Evolutionary conservation across 1,140 invertebrate genomes (phyloP).

Genomic region (Campoletis sonorensis): DNA sequence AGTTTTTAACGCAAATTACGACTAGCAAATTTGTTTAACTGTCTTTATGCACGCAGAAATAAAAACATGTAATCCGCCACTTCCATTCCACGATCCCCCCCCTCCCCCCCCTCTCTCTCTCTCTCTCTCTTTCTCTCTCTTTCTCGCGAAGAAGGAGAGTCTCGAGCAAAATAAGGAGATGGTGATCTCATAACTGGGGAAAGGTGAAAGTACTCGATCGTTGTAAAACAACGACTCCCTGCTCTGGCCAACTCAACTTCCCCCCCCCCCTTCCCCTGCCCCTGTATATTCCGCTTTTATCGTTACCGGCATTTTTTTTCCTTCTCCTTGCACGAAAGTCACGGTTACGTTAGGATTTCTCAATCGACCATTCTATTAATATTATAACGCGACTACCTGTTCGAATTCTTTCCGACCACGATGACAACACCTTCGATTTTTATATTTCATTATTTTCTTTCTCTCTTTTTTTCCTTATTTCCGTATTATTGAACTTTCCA

Average conservation of each 20-base stretch:
- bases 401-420: slow-evolving; percentile 22
- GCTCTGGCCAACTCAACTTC: slow-evolving; percentile 40
- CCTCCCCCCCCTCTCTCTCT: not conserved
- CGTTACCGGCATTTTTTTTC: slow-evolving; percentile 9
- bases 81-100: not conserved
- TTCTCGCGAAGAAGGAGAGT: slow-evolving; percentile 5
- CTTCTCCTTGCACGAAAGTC: slow-evolving; percentile 57
- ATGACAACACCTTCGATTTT: not conserved
- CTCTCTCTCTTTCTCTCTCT: not conserved
- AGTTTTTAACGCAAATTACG: too few species aligned
- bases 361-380: slow-evolving; percentile 47
- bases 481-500: too few species aligned
- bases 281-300: slow-evolving; percentile 1
- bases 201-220: slow-evolving; percentile 74
- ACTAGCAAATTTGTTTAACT: not conserved
- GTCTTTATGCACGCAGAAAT: not conserved
- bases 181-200: slow-evolving; percentile 73
- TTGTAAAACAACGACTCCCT: slow-evolving; percentile 55
- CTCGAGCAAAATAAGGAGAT: slow-evolving; percentile 57
- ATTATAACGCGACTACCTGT: slow-evolving; percentile 29
- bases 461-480: slow-evolving; percentile 5
- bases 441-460: not conserved
- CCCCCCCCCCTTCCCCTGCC: not conserved
- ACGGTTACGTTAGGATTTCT: slow-evolving; percentile 67
- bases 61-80: not conserved